Percentiles rank a stretch among this genome's conserved stretches.
phyloP scores from a whole-genome alignment of 2,888 invertebrate species.

The Oscheius onirici region DNA sequence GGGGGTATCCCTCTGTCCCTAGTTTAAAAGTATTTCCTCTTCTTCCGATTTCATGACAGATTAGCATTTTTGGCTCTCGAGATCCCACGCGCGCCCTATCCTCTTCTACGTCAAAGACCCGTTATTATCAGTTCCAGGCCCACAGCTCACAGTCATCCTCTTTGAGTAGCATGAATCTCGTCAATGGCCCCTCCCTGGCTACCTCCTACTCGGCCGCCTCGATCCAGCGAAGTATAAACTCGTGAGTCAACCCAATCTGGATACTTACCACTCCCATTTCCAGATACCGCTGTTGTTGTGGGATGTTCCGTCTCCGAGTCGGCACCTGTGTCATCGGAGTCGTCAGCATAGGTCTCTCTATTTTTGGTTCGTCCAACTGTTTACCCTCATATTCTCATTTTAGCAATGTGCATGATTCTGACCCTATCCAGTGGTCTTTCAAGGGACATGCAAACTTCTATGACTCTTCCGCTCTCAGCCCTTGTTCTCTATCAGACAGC shows the following conservation, averaged over 20 bases:
- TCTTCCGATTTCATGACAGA: too few relatives aligned
- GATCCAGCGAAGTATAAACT: background rate
- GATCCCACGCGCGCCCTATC: too few relatives aligned
- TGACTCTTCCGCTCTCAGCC: constrained; percentile 41
- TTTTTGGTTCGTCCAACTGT: constrained; percentile 40
- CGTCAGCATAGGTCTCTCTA: constrained; percentile 46
- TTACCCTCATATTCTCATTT: too few relatives aligned
- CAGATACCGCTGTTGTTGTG: constrained; percentile 63
- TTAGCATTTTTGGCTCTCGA: too few relatives aligned
- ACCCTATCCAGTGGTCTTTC: constrained; percentile 40
- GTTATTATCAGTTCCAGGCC: too few relatives aligned
- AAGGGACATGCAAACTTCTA: constrained; percentile 37
- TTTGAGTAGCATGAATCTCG: constrained; percentile 1
- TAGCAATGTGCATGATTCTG: constrained; percentile 45
- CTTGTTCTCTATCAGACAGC: constrained; percentile 44
- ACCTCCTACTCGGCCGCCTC: constrained; percentile 1
- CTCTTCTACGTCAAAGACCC: too few relatives aligned
- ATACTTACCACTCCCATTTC: background rate
- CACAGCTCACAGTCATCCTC: background rate
- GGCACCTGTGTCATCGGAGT: constrained; percentile 56
- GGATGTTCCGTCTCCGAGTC: constrained; percentile 55
- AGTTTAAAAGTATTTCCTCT: too few relatives aligned
- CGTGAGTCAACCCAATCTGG: background rate
- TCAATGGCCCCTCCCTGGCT: background rate
- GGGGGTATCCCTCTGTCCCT: too few relatives aligned